Conservation (phyloP, 2,113 vertebrate species). For the Falco punctatus region DNA sequence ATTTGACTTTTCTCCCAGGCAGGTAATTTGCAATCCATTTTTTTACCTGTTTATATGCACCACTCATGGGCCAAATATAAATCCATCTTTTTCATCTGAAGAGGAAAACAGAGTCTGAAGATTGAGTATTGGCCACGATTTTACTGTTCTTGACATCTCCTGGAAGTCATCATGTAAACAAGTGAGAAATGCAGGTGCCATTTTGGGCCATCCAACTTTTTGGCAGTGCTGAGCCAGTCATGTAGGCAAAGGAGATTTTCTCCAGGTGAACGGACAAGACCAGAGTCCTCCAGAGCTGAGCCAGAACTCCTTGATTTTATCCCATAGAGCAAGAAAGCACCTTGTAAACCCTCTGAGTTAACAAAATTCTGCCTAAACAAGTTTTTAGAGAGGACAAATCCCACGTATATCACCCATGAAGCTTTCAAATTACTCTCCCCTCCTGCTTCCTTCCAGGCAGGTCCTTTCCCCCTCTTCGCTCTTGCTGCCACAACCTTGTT, state of each 20-base stretch:
- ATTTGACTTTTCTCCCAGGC: background rate
- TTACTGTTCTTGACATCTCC: background rate
- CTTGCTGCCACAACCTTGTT: background rate
- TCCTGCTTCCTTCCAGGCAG: background rate
- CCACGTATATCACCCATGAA: rapidly evolving
- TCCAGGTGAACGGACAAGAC: background rate
- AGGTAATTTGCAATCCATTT: background rate
- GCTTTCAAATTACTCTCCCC: background rate
- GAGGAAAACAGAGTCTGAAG: background rate
- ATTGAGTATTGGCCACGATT: background rate
- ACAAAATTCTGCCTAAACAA: background rate
- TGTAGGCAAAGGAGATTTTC: background rate
- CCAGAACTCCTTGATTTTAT: background rate
- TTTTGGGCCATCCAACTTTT: background rate
- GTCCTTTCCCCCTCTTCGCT: background rate
- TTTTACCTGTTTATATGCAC: background rate
- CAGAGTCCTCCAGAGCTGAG: background rate
- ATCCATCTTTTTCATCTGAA: background rate
- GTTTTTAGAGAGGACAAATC: background rate
- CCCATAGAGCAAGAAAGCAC: background rate
- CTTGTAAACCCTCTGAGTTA: background rate
- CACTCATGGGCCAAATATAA: background rate
- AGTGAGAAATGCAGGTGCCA: background rate
- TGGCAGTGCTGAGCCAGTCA: background rate
- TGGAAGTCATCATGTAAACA: background rate